phyloP scores from a whole-genome alignment of 2,888 invertebrate species.

The Erebia palarica region DNA sequence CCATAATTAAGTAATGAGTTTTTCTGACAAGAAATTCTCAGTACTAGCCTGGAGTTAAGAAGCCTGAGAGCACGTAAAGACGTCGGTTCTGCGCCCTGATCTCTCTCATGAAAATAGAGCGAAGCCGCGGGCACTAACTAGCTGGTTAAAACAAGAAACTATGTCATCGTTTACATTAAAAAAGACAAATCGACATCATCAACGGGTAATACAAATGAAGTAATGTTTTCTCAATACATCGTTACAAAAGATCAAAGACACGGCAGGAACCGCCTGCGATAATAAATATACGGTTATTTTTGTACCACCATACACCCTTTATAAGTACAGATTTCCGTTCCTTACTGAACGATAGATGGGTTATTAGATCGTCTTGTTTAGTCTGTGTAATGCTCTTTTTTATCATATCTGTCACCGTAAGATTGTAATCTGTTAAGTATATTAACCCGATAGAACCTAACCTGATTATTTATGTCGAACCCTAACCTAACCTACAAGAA shows the following conservation, averaged over 20 bases:
- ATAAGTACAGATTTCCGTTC: conserved; percentile 45
- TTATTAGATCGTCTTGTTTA: conserved; percentile 27
- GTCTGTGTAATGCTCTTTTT: not conserved
- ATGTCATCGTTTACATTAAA: not conserved
- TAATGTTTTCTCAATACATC: conserved; percentile 27
- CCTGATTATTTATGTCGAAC: too few relatives aligned
- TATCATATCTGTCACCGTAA: too few relatives aligned
- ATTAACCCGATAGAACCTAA: too few relatives aligned
- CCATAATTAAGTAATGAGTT: too few relatives aligned
- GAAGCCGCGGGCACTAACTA: too few relatives aligned
- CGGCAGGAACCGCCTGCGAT: conserved; percentile 44
- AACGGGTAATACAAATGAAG: conserved; percentile 5
- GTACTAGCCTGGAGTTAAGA: too few relatives aligned
- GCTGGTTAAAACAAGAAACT: not conserved
- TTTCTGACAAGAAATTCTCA: too few relatives aligned
- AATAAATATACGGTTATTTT: conserved; percentile 50
- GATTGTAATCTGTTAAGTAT: too few relatives aligned
- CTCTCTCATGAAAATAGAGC: too few relatives aligned
- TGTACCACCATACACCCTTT: conserved; percentile 42
- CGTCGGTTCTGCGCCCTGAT: too few relatives aligned
- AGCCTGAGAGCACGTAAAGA: too few relatives aligned
- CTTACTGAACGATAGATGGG: conserved; percentile 43
- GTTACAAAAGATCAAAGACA: conserved; percentile 45
- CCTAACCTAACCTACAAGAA: too few relatives aligned
- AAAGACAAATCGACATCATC: conserved; percentile 12